A percentile compares a stretch with the other conserved stretches of the same genome.
These are phyloP conservation scores for Malurus leucopterus DNA, from an alignment of 2,797 vertebrate genomes.

Conservation along the genomic window DNA sequence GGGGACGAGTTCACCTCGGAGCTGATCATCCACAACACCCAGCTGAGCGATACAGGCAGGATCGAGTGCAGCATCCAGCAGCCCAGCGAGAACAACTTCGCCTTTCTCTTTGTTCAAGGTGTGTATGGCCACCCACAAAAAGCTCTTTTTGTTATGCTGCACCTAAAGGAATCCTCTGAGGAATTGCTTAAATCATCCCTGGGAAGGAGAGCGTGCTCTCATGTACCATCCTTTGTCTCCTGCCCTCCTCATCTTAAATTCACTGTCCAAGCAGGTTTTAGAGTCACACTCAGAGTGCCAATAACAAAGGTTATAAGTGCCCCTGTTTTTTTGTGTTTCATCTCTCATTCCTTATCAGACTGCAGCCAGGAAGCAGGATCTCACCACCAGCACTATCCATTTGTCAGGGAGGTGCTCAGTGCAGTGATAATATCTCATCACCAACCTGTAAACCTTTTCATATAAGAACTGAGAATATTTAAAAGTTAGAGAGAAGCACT, in stretches of 20 bases:
- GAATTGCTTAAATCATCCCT: neutral
- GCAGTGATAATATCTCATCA: neutral
- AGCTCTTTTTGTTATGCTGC: neutral
- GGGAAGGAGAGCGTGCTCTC: neutral
- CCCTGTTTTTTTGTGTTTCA: neutral
- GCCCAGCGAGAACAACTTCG: constrained; percentile 15
- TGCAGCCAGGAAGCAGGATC: neutral
- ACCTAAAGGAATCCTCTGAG: neutral
- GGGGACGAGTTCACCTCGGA: constrained; percentile 54
- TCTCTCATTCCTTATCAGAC: neutral
- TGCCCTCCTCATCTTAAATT: neutral
- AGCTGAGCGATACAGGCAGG: constrained; percentile 44
- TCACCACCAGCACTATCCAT: neutral
- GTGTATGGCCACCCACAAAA: neutral
- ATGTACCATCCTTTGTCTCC: neutral
- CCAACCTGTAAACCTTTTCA: neutral
- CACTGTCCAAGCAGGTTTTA: neutral
- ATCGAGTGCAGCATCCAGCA: constrained; percentile 75
- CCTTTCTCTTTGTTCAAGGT: constrained; percentile 85
- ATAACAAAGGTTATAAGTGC: neutral
- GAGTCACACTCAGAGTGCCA: neutral
- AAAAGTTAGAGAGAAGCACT: neutral
- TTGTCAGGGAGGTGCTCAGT: neutral
- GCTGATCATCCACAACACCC: constrained; percentile 62
- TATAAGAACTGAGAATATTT: neutral